Evolutionary conservation across 2,797 vertebrate species (phyloP).

Genomic region (Hephaestus fuliginosus): DNA sequence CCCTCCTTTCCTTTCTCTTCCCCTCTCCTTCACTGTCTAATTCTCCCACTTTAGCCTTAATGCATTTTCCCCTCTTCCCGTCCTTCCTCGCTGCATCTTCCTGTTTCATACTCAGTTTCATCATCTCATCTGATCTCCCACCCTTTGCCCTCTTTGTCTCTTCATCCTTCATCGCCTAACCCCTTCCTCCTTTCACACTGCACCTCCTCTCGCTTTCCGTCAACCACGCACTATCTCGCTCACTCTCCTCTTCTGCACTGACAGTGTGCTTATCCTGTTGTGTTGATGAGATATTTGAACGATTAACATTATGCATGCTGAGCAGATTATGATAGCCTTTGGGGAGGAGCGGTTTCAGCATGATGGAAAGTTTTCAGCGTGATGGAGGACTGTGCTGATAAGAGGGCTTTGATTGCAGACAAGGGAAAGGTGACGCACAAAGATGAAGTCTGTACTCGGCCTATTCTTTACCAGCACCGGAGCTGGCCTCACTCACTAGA

Average conservation of each 20-base stretch:
- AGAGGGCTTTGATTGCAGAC: constrained; percentile 52
- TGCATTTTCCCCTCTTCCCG: constrained; percentile 46
- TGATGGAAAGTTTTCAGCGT: constrained; percentile 68
- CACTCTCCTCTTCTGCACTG: constrained; percentile 35
- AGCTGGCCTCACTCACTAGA: neutral
- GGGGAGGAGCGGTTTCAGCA: constrained; percentile 58
- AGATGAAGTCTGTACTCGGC: constrained; percentile 49
- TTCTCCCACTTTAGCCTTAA: constrained; percentile 57
- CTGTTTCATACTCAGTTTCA: constrained; percentile 54
- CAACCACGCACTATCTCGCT: constrained; percentile 22
- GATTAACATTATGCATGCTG: constrained; percentile 69
- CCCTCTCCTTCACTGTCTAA: constrained; percentile 34
- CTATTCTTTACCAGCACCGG: constrained; percentile 8
- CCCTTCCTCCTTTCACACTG: neutral
- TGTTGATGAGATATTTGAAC: constrained; percentile 68
- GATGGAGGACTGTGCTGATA: constrained; percentile 59
- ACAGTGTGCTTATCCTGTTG: constrained; percentile 58
- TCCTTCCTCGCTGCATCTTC: constrained; percentile 35
- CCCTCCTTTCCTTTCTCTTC: constrained; percentile 30
- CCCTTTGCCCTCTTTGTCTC: constrained; percentile 27
- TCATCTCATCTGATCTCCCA: constrained; percentile 45
- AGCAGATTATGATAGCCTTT: constrained; percentile 72
- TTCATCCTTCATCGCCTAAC: neutral
- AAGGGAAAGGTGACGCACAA: neutral
- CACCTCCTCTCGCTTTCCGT: constrained; percentile 7